Evolutionary conservation across 2,797 vertebrate genomes (phyloP), one percentile per base, ranked within the genome.

Genomic region (Pyrocephalus nanus): DNA sequence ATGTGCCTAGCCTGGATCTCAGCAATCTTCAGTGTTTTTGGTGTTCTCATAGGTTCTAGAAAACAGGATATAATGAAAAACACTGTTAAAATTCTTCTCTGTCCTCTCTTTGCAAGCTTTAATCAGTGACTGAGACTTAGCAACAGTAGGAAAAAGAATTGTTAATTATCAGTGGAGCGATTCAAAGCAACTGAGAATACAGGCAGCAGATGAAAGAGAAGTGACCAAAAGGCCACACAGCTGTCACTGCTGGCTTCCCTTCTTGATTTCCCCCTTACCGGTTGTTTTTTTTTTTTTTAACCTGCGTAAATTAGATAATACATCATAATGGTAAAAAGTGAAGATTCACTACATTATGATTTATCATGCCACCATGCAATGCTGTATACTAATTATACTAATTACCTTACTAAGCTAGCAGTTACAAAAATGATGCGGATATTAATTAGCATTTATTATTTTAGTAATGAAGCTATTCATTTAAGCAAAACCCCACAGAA

Each of bases 1-100:
- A 99, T 99, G 95, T 98, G 98, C 74, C 99, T 98, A 32, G 99
- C 98, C 82, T 98, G 98, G 79, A 99, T 99, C 97, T 99, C 99
- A 2, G 99, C 99, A 40, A 99, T 99, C 98, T 99, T 99, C 83
- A 99, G 92, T 1, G 98, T 99, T 98, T 99, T 99, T 0, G 99
- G 99, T 32, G 99, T 99, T 84, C 99, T 97, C 99, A 99, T 99
- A 3, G 99, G 99, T 87, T 99, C 99, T 99, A 84, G 40, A 97
- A 96, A 89, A 95, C 38, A 86, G 40, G 92, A 25, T 7, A 75
- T 13, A 88, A 79, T 17, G 15, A 53, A 95, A 8, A 92, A 64
- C 20, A 36, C 12, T 2, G 16, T 97, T 90, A 97, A 30, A 0
- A 4, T 53, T 85, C 50, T 36, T 82, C 43, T 82, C 38, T 14